Evolutionary conservation across 2,797 vertebrate species (phyloP).

Genomic region (Typhlichthys eigenmanni): DNA sequence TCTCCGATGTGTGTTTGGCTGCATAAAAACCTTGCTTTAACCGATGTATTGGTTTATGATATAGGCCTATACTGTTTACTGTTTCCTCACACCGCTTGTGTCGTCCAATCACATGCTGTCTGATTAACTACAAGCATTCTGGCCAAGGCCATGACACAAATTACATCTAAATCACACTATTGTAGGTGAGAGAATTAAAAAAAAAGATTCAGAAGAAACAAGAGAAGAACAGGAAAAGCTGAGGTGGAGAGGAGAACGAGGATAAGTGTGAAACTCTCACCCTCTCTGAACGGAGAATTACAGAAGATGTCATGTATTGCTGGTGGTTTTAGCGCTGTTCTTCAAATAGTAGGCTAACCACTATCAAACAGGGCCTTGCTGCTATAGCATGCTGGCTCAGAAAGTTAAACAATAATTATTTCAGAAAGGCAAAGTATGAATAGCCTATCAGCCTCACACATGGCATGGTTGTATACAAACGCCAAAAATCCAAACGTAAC

Average conservation of each 20-base stretch:
- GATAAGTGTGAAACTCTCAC: constrained; percentile 12
- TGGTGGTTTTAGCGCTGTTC: constrained; percentile 29
- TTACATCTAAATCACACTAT: too few species aligned
- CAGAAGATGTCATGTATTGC: constrained; percentile 33
- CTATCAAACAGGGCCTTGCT: constrained; percentile 27
- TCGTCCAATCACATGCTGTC: too few species aligned
- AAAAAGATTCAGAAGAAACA: not conserved
- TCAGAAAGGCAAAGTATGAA: constrained; percentile 23
- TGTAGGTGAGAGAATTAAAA: too few species aligned
- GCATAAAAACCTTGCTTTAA: constrained; percentile 63
- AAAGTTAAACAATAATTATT: constrained; percentile 10
- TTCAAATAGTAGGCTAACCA: constrained; percentile 30
- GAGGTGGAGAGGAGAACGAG: not conserved
- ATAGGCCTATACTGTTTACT: constrained; percentile 26
- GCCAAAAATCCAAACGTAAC: too few species aligned
- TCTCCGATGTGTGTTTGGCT: constrained; percentile 64
- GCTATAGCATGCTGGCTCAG: constrained; percentile 5
- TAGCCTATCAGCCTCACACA: constrained; percentile 6
- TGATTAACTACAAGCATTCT: too few species aligned
- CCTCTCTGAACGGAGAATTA: constrained; percentile 40
- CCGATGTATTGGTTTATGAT: constrained; percentile 62
- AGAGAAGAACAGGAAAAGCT: constrained; percentile 13
- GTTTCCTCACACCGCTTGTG: constrained; percentile 21
- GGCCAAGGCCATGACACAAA: too few species aligned
- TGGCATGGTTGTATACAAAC: constrained; percentile 6